A percentile compares a stretch with the other conserved stretches of the same genome.
phyloP scores from a whole-genome alignment of 2,113 vertebrate species.

The Coptodon rendalli region DNA sequence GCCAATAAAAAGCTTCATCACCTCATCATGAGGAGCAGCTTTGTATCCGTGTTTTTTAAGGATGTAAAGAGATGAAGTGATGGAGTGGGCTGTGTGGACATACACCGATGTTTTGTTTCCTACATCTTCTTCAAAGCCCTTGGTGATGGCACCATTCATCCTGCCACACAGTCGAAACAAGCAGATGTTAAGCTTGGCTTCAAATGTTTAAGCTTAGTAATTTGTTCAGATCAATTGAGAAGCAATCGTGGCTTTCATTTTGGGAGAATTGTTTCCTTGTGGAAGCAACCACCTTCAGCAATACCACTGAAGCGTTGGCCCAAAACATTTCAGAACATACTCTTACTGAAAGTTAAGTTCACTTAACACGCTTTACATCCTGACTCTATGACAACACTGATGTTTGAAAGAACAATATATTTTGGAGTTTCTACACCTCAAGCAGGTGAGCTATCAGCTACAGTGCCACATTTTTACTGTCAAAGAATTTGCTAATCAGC shows the following conservation, averaged over 20 bases:
- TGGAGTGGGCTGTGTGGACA: constrained; percentile 81
- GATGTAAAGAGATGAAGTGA: constrained; percentile 34
- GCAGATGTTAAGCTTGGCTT: not conserved
- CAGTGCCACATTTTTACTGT: not conserved
- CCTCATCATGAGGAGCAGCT: constrained; percentile 69
- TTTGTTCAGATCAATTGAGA: not conserved
- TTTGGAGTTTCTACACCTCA: not conserved
- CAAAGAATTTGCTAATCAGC: not conserved
- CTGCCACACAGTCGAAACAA: constrained; percentile 47
- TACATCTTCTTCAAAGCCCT: constrained; percentile 82
- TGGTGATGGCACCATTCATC: constrained; percentile 78
- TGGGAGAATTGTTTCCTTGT: too few relatives aligned
- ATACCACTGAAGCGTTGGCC: too few relatives aligned
- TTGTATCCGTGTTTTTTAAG: constrained; percentile 64
- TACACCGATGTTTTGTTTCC: constrained; percentile 86
- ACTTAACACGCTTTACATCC: too few relatives aligned
- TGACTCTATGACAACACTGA: too few relatives aligned
- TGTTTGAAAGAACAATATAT: not conserved
- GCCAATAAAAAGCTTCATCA: constrained; percentile 29
- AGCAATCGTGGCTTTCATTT: not conserved
- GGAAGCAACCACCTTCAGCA: too few relatives aligned
- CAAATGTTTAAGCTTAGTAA: not conserved
- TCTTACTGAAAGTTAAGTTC: too few relatives aligned
- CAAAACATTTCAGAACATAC: too few relatives aligned
- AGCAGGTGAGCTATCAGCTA: not conserved